Evolutionary conservation across 2,113 vertebrate genomes (phyloP).

Genomic region (Gavia stellata): DNA sequence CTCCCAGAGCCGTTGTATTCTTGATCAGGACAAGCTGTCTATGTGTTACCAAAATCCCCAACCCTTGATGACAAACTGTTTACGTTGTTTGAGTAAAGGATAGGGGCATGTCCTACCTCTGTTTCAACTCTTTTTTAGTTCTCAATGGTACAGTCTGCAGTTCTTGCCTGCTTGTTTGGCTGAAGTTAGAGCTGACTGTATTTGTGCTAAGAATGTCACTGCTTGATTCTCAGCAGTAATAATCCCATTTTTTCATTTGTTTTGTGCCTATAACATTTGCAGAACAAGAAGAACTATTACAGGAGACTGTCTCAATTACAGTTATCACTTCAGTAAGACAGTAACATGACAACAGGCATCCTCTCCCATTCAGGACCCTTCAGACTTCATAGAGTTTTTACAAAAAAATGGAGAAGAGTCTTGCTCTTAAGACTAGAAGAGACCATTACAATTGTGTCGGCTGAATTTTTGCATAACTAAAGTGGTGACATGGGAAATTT

Average conservation of each 20-base stretch:
- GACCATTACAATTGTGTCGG: neutral
- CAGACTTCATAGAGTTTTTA: neutral
- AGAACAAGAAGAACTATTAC: neutral
- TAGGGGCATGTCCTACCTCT: neutral
- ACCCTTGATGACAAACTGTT: neutral
- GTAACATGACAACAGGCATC: neutral
- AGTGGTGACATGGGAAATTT: neutral
- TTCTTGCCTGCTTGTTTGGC: neutral
- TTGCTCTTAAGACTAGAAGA: neutral
- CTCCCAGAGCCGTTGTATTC: neutral
- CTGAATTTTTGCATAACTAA: neutral
- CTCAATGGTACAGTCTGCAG: neutral
- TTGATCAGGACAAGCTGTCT: neutral
- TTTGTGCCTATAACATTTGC: neutral
- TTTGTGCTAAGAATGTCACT: neutral
- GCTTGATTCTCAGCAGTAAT: neutral
- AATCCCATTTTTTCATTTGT: neutral
- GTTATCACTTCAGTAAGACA: neutral
- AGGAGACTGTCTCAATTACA: neutral
- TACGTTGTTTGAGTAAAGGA: neutral
- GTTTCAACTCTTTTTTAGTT: neutral
- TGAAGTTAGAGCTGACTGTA: neutral
- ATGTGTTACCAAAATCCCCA: neutral
- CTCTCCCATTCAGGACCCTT: neutral
- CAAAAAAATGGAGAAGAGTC: neutral